Percentiles rank a stretch among this genome's conserved stretches.
Evolutionary conservation across 2,888 invertebrate genomes (phyloP).

Genomic region (Calliopum simillimum): DNA sequence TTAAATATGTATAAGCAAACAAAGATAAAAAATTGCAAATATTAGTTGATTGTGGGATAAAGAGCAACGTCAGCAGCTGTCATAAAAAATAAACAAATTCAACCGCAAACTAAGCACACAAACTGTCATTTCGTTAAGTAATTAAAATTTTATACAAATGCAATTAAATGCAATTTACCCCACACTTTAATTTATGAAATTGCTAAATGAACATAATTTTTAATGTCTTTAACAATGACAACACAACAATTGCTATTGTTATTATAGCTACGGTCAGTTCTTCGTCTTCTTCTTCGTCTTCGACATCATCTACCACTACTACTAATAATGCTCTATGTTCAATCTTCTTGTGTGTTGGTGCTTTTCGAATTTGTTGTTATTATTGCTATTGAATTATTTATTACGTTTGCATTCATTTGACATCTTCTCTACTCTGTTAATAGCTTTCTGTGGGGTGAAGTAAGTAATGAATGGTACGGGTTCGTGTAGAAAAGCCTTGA

Average conservation of each 20-base stretch:
- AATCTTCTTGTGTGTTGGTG: background rate
- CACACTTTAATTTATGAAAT: constrained; percentile 2
- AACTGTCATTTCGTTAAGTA: background rate
- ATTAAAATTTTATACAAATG: constrained; percentile 7
- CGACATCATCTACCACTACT: background rate
- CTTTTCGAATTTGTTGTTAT: constrained; percentile 1
- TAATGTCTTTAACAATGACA: constrained; percentile 7
- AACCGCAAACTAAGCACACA: background rate
- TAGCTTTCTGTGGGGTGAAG: background rate
- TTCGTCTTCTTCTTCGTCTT: background rate
- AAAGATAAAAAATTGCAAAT: too few relatives aligned
- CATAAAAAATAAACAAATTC: background rate
- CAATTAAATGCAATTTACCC: constrained; percentile 19
- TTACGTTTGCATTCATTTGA: constrained; percentile 31
- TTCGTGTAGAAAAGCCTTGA: too few relatives aligned
- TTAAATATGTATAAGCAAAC: too few relatives aligned
- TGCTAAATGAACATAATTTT: constrained; percentile 2
- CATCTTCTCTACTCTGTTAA: constrained; percentile 24
- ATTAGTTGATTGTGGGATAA: too few relatives aligned
- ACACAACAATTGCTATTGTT: background rate
- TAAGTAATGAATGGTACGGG: too few relatives aligned
- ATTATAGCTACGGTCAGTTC: background rate
- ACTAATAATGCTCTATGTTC: background rate
- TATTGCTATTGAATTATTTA: constrained; percentile 29
- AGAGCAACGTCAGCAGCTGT: too few relatives aligned